Percentiles rank a stretch among this genome's conserved stretches.
Evolutionary conservation across 2,113 vertebrate genomes (phyloP).

Genomic region (Chaetops frenatus): DNA sequence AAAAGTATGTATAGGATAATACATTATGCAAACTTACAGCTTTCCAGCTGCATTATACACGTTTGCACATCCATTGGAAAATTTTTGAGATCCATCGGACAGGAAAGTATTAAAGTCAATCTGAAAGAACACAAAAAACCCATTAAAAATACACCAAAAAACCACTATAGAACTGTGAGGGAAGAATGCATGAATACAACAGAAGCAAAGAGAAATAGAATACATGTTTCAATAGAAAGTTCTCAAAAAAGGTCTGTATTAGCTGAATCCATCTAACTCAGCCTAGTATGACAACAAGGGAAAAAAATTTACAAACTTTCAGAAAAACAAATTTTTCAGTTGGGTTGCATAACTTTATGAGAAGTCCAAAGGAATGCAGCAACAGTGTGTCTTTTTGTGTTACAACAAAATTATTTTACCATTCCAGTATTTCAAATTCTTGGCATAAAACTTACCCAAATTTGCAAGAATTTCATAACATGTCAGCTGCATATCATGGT

Average conservation of each 20-base stretch:
- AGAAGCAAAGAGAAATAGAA: background rate
- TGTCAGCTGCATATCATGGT: too few species aligned
- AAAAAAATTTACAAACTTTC: background rate
- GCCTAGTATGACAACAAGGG: background rate
- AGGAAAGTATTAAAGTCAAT: conserved; percentile 92
- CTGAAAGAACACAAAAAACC: conserved; percentile 72
- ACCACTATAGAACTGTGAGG: background rate
- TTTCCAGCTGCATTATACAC: conserved; percentile 98
- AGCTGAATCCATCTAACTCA: background rate
- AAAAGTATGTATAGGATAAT: background rate
- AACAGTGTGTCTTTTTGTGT: too few species aligned
- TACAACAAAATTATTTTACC: too few species aligned
- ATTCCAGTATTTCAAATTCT: too few species aligned
- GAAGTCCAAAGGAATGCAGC: background rate
- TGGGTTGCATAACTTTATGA: background rate
- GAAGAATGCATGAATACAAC: background rate
- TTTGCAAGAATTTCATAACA: too few species aligned
- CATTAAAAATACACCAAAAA: background rate
- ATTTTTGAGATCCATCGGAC: conserved; percentile 98
- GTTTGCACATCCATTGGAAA: conserved; percentile 98
- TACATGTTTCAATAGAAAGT: background rate
- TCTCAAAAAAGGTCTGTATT: background rate
- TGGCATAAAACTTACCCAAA: too few species aligned
- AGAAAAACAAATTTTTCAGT: background rate
- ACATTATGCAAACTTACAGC: conserved; percentile 81